phyloP scores from a whole-genome alignment of 2,113 vertebrate species.

The Pituophis catenifer region DNA sequence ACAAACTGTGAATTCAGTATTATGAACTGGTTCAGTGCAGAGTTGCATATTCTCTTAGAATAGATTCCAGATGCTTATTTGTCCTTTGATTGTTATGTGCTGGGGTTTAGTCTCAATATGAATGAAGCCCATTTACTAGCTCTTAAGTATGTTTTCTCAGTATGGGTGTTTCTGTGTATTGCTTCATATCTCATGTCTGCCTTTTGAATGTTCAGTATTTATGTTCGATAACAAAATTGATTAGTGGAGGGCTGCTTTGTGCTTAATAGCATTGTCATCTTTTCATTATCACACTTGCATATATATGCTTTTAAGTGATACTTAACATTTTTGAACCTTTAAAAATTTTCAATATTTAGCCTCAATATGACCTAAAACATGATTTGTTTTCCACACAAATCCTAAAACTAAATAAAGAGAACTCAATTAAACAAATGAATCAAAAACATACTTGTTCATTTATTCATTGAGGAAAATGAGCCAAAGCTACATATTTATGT shows the following conservation, averaged over 20 bases:
- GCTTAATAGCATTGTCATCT: conserved; percentile 8
- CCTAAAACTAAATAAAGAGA: background rate
- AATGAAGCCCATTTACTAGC: background rate
- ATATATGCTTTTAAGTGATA: conserved; percentile 9
- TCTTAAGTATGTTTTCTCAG: background rate
- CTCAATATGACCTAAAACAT: background rate
- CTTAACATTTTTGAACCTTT: background rate
- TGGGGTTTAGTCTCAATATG: conserved; percentile 10
- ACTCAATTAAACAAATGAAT: background rate
- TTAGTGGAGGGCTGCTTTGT: conserved; percentile 29
- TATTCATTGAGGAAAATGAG: background rate
- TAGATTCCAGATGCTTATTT: background rate
- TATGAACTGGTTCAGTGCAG: conserved; percentile 2
- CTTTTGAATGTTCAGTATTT: background rate
- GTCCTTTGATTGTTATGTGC: background rate
- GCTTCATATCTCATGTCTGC: background rate
- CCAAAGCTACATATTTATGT: background rate
- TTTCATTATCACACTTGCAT: conserved; percentile 11
- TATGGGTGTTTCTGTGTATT: background rate
- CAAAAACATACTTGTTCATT: background rate
- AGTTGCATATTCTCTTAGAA: conserved; percentile 12
- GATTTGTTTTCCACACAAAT: background rate
- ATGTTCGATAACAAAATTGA: conserved; percentile 13
- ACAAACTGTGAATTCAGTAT: background rate
- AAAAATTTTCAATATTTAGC: background rate